Evolutionary conservation across 2,797 vertebrate species (phyloP), one percentile per base, ranked within the genome.

Genomic region (Erethizon dorsatum): DNA sequence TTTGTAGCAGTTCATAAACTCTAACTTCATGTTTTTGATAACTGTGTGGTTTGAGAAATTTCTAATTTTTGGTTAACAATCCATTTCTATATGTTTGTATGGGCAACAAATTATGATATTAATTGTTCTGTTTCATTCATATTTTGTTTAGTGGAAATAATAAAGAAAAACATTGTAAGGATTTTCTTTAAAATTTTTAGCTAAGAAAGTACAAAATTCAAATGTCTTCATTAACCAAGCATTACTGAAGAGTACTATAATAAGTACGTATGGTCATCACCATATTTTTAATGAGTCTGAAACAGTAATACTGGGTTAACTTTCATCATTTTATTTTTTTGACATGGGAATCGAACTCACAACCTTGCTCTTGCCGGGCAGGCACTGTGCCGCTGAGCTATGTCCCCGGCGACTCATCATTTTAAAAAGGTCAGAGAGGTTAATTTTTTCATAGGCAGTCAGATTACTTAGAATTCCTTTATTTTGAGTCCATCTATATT

Each of bases 401-500:
- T 41, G 37, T 41, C 37, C 37, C 37, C 2, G 37, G 37, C 37
- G 37, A 41, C 37, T 90, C 65, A 26, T 71, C 67, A 57, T 79
- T 17, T 56, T 83, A 7, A 86, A 56, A 28, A 56, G 28, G 71
- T 26, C 26, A 78, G 8, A 87, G 6, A 24, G 45, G 71, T 73
- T 59, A 59, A 24, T 33, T 88, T 83, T 94, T 92, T 90, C 77
- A 54, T 84, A 61, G n/a, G 5, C 90, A 45, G 45, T 78, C 47
- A 75, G 3, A 90, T 61, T 83, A 78, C 24, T 56, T 91, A 82
- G 20, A 85, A 73, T 92, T 88, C 78, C 96, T 80, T 87, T 20
- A 33, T 90, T 97, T 88, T 91, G 93, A 96, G 87, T 8, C 17
- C 85, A 97, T 14, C 28, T 94, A n/a, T 63, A 78, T 95, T 89